These are phyloP conservation scores for Siphamia tubifer DNA, from an alignment of 2,113 vertebrate species.

Conservation along the genomic window DNA sequence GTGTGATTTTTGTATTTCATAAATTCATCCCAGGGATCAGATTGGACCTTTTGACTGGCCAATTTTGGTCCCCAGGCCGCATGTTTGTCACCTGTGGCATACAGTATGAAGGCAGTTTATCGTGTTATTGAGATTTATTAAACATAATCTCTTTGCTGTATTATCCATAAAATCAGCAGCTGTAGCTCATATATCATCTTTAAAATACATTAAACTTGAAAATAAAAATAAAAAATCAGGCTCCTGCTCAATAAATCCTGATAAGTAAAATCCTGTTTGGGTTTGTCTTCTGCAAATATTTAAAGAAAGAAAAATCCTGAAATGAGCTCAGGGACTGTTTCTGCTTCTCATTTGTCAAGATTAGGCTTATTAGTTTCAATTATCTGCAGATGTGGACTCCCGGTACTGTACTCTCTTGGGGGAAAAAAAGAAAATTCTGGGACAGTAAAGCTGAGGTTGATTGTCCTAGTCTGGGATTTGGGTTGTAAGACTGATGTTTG, in stretches of 20 bases:
- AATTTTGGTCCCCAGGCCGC: too few relatives aligned
- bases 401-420: background rate
- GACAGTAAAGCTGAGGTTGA: constrained; percentile 9
- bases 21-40: too few relatives aligned
- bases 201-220: background rate
- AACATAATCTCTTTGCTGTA: too few relatives aligned
- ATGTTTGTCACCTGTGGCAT: too few relatives aligned
- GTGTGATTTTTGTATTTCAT: too few relatives aligned
- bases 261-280: background rate
- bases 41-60: too few relatives aligned
- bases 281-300: background rate
- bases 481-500: background rate
- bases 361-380: constrained; percentile 8
- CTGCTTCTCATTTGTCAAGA: constrained; percentile 35
- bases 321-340: background rate
- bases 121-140: too few relatives aligned
- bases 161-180: background rate
- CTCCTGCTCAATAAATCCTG: background rate
- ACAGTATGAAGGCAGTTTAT: background rate
- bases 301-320: background rate
- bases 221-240: background rate
- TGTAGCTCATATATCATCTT: background rate
- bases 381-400: constrained; percentile 5
- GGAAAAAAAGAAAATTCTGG: background rate
- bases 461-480: constrained; percentile 14